Evolutionary conservation across 2,888 invertebrate genomes (phyloP).

Genomic region (Thereva nobilitata): DNA sequence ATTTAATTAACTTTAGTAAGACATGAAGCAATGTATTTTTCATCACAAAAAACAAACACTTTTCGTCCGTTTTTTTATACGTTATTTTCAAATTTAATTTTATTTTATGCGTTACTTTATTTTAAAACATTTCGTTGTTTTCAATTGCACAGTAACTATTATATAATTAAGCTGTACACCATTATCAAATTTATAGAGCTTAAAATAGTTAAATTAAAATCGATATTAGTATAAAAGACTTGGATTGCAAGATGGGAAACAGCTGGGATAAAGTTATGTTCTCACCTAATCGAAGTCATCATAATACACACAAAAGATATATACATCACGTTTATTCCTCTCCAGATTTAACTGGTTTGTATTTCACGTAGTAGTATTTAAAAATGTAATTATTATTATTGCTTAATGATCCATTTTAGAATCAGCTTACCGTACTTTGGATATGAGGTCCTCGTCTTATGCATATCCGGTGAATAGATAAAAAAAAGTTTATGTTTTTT

Average conservation of each 20-base stretch:
- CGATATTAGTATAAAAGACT: neutral
- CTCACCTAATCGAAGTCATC: conserved; percentile 33
- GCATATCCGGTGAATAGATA: conserved; percentile 53
- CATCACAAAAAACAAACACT: no score
- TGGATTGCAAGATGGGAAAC: conserved; percentile 50
- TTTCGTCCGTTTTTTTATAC: no score
- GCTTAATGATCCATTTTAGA: conserved; percentile 32
- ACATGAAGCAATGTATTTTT: no score
- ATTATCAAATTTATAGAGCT: neutral
- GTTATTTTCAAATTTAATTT: no score
- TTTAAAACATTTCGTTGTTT: no score
- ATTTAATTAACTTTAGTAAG: no score
- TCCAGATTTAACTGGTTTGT: conserved; percentile 55
- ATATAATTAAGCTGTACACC: neutral
- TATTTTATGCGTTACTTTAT: no score
- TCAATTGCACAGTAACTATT: no score
- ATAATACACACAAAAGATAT: conserved; percentile 36
- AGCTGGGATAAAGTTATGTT: conserved; percentile 51
- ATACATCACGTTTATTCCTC: conserved; percentile 53
- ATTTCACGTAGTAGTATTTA: conserved; percentile 23
- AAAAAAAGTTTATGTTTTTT: no score
- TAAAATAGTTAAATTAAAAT: conserved; percentile 1
- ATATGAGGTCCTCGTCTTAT: conserved; percentile 54
- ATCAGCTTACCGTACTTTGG: conserved; percentile 46
- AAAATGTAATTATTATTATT: conserved; percentile 1